Base-by-base conservation (phyloP, 2,888 invertebrate genomes). In the Sinelater perroti region DNA sequence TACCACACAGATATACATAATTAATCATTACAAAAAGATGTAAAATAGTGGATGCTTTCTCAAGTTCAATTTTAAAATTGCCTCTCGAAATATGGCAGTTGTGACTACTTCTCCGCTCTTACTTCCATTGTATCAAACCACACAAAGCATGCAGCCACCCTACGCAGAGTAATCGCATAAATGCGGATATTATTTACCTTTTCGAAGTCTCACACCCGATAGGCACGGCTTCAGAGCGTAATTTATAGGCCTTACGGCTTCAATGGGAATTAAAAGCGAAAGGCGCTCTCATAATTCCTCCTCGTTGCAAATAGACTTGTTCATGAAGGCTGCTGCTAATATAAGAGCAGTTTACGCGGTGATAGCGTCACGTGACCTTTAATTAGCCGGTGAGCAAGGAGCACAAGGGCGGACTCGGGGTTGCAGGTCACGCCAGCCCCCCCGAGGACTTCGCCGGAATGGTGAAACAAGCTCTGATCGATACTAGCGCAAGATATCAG, bases 341-440 rank as follows among this genome's bases (percentile, higher is more conserved):
- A 70, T 67, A 70, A 68, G 68, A 71, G 70, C 69, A 68, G 70
- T 71, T 71, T 70, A 69, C 69, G 63, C 66, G 69, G 67, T 65
- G 70, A 70, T 67, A 67, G 67, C 68, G 69, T 72, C 74, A 73
- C 72, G 73, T 74, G 74, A 75, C 74, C 74, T 73, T 73, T 75
- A 75, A 75, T 75, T 74, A 74, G 71, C 66, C 71, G 70, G 70
- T 67, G 70, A 71, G 68, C 69, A 60, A 63, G 63, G 60, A 69
- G 69, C 63, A 67, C 68, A 67, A 71, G 72, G 72, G 73, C 69
- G 70, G 72, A 66, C 66, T 68, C 65, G 70, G 72, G 71, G 72
- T 71, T 73, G 70, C 72, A 70, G 75, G 73, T 73, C 73, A 74
- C 73, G 73, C 71, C 69, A 73, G 67, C 70, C 72, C 72, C 72